These are phyloP conservation scores for Bufotes viridis DNA, from an alignment of 2,797 vertebrate species.

Conservation along the genomic window DNA sequence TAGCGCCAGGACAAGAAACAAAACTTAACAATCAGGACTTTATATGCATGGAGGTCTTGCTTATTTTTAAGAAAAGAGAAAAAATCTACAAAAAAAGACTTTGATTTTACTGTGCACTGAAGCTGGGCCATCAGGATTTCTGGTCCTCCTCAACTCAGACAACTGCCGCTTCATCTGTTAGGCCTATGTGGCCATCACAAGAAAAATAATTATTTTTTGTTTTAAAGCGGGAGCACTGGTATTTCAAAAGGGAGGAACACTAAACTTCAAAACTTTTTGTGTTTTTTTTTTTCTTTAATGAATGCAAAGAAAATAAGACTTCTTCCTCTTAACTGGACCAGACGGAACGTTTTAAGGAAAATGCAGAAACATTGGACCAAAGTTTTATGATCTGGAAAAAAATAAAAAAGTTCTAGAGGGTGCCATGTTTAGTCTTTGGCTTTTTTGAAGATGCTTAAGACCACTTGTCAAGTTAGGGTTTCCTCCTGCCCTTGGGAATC, in stretches of 20 bases:
- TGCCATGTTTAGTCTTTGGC: slow-evolving; percentile 31
- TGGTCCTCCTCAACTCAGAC: slow-evolving; percentile 38
- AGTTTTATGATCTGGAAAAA: slow-evolving; percentile 43
- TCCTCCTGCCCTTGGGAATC: neutral
- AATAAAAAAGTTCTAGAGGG: slow-evolving; percentile 18
- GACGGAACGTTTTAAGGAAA: slow-evolving; percentile 66
- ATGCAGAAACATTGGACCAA: slow-evolving; percentile 55
- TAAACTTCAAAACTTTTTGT: slow-evolving; percentile 62
- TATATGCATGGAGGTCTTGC: slow-evolving; percentile 50
- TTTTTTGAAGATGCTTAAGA: slow-evolving; percentile 30
- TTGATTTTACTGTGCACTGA: slow-evolving; percentile 55
- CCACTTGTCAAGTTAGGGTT: slow-evolving; percentile 35
- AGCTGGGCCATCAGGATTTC: slow-evolving; percentile 12
- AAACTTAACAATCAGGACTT: slow-evolving; percentile 45
- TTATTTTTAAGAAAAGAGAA: slow-evolving; percentile 2
- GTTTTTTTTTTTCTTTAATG: slow-evolving; percentile 42
- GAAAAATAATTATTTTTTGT: neutral
- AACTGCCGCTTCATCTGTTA: slow-evolving; percentile 57
- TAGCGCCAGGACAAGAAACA: slow-evolving; percentile 22
- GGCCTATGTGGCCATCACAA: slow-evolving; percentile 29
- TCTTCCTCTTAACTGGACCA: slow-evolving; percentile 72
- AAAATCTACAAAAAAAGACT: slow-evolving; percentile 3
- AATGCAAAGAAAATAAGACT: slow-evolving; percentile 57
- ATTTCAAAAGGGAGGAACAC: slow-evolving; percentile 67
- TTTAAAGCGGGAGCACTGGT: slow-evolving; percentile 64